phyloP scores from a whole-genome alignment of 2,888 invertebrate species.

The Zaprionus bogoriensis region DNA sequence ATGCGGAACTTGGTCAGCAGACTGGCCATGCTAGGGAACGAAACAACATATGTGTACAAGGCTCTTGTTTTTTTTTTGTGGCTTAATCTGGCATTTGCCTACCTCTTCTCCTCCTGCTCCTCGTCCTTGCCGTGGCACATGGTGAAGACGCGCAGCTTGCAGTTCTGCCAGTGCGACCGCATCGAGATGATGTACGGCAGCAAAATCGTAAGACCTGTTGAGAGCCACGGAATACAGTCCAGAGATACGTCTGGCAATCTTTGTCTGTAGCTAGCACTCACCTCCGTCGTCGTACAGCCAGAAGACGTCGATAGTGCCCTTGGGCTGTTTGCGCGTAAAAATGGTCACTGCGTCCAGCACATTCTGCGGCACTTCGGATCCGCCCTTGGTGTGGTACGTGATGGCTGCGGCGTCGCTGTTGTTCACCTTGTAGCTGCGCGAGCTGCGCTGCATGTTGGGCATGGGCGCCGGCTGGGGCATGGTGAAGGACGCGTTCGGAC shows the following conservation, averaged over 20 bases:
- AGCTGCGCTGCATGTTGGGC: slow-evolving; percentile 76
- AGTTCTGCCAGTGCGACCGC: slow-evolving; percentile 89
- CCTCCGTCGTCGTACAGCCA: slow-evolving; percentile 98
- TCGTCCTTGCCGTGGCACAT: slow-evolving; percentile 91
- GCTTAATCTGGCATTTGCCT: not conserved
- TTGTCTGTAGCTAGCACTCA: slow-evolving; percentile 26
- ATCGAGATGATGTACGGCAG: slow-evolving; percentile 93
- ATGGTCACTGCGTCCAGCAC: slow-evolving; percentile 88
- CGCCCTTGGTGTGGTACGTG: slow-evolving; percentile 85
- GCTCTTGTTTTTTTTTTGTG: not conserved
- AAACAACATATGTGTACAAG: not conserved
- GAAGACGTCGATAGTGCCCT: slow-evolving; percentile 95
- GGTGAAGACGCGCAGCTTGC: slow-evolving; percentile 92
- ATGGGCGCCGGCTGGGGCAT: slow-evolving; percentile 77
- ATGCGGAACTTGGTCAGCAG: slow-evolving; percentile 96
- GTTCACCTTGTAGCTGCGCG: slow-evolving; percentile 75
- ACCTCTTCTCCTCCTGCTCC: slow-evolving; percentile 94
- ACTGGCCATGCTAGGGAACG: slow-evolving; percentile 91
- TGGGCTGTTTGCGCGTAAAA: slow-evolving; percentile 90
- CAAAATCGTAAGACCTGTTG: slow-evolving; percentile 87
- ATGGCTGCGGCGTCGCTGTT: slow-evolving; percentile 77
- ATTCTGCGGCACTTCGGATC: slow-evolving; percentile 86
- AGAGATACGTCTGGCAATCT: not conserved
- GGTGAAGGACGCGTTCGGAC: slow-evolving; percentile 70
- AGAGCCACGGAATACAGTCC: too few species aligned